These are phyloP conservation scores for Cardiocondyla obscurior DNA, from an alignment of 1,140 invertebrate species.

Conservation along the genomic window DNA sequence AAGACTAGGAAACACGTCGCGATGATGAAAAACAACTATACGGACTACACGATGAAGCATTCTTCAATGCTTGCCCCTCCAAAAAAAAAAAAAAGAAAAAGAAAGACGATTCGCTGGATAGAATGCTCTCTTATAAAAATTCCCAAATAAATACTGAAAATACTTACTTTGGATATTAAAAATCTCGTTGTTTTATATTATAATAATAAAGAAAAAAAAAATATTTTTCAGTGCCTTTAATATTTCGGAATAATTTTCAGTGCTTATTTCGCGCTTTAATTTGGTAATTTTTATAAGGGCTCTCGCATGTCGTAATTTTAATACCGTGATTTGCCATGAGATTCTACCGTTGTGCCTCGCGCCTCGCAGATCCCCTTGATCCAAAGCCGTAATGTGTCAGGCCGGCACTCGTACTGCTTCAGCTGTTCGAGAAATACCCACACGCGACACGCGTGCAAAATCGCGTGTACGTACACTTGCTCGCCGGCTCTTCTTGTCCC, in stretches of 20 bases:
- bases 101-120: background rate
- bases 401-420: slow-evolving; percentile 67
- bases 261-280: too few relatives aligned
- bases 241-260: too few relatives aligned
- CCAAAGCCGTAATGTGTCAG: slow-evolving; percentile 34
- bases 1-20: background rate
- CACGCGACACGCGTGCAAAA: background rate
- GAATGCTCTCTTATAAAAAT: too few relatives aligned
- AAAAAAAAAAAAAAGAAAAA: background rate
- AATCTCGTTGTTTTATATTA: too few relatives aligned
- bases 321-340: background rate
- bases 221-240: too few relatives aligned
- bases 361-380: slow-evolving; percentile 18
- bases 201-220: too few relatives aligned
- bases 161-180: too few relatives aligned
- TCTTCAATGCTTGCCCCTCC: too few relatives aligned
- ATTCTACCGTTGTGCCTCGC: background rate
- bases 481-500: background rate
- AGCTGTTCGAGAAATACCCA: background rate
- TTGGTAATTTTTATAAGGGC: background rate
- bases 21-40: background rate
- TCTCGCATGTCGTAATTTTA: background rate
- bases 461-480: background rate
- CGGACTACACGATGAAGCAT: background rate
- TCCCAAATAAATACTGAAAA: too few relatives aligned